Evolutionary conservation across 2,113 vertebrate genomes (phyloP).

Genomic region (Podocnemis expansa): DNA sequence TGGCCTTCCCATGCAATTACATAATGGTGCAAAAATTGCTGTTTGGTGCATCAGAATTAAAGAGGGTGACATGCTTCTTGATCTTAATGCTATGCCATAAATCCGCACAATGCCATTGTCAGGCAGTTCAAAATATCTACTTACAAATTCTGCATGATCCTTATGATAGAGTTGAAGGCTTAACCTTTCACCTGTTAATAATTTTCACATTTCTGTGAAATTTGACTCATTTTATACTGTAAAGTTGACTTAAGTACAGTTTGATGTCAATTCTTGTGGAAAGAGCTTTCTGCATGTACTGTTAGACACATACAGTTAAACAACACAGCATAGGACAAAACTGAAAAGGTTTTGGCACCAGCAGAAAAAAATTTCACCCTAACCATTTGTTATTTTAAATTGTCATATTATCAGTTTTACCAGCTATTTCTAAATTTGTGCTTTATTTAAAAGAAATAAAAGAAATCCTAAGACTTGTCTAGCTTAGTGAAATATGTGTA

Average conservation of each 20-base stretch:
- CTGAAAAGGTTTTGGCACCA: constrained; percentile 71
- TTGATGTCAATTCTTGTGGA: constrained; percentile 75
- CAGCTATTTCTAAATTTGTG: constrained; percentile 77
- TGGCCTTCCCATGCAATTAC: constrained; percentile 49
- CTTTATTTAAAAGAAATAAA: constrained; percentile 77
- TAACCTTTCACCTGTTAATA: constrained; percentile 73
- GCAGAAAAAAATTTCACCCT: constrained; percentile 73
- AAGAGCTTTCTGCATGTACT: constrained; percentile 78
- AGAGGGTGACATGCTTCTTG: constrained; percentile 51
- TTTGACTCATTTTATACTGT: constrained; percentile 76
- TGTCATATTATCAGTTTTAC: constrained; percentile 72
- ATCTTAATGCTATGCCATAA: constrained; percentile 51
- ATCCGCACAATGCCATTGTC: constrained; percentile 76
- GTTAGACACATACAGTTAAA: constrained; percentile 70
- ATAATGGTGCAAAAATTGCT: constrained; percentile 45
- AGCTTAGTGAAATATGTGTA: constrained; percentile 76
- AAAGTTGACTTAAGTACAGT: constrained; percentile 73
- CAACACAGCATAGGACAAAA: constrained; percentile 72
- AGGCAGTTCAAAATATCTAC: constrained; percentile 68
- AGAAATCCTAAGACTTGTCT: constrained; percentile 73
- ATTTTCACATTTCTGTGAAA: constrained; percentile 76
- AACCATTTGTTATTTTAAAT: constrained; percentile 73
- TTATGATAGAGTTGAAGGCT: constrained; percentile 69
- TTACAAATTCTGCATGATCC: constrained; percentile 65
- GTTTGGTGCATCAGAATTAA: constrained; percentile 61